phyloP scores from a whole-genome alignment of 2,888 invertebrate genomes.

The Cynaeus angustus region DNA sequence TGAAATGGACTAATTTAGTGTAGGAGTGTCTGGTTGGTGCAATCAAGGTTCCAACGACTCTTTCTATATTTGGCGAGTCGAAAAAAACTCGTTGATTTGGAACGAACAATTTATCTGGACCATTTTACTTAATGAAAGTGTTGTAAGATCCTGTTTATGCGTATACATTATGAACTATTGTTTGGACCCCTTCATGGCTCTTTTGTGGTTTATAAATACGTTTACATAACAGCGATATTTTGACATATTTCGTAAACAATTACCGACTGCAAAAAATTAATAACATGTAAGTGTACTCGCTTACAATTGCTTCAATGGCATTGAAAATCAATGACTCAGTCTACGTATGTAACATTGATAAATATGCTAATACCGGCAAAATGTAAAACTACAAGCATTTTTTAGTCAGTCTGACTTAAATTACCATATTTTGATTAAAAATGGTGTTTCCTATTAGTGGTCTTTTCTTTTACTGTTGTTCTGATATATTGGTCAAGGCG shows the following conservation, averaged over 20 bases:
- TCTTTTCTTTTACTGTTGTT: background rate
- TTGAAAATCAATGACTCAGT: constrained; percentile 21
- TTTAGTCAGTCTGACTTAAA: background rate
- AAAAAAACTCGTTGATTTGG: too few relatives aligned
- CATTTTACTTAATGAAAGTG: constrained; percentile 2
- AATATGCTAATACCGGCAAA: constrained; percentile 16
- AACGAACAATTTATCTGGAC: too few relatives aligned
- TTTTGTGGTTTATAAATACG: constrained; percentile 15
- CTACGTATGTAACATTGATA: constrained; percentile 5
- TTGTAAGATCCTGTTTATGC: background rate
- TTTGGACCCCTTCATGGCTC: constrained; percentile 12
- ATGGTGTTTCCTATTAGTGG: too few relatives aligned
- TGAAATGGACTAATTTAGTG: background rate
- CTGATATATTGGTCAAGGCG: constrained; percentile 9
- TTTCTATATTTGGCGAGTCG: too few relatives aligned
- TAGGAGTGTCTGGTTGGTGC: background rate
- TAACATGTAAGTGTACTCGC: constrained; percentile 26
- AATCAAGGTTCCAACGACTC: too few relatives aligned
- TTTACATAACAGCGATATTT: constrained; percentile 27
- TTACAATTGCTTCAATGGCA: constrained; percentile 21
- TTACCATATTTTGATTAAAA: background rate
- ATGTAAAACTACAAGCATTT: background rate
- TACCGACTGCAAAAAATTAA: constrained; percentile 15
- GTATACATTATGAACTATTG: background rate
- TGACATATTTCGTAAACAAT: constrained; percentile 14